Conservation (phyloP, 2,888 invertebrate species). For the Unio pictorum region DNA sequence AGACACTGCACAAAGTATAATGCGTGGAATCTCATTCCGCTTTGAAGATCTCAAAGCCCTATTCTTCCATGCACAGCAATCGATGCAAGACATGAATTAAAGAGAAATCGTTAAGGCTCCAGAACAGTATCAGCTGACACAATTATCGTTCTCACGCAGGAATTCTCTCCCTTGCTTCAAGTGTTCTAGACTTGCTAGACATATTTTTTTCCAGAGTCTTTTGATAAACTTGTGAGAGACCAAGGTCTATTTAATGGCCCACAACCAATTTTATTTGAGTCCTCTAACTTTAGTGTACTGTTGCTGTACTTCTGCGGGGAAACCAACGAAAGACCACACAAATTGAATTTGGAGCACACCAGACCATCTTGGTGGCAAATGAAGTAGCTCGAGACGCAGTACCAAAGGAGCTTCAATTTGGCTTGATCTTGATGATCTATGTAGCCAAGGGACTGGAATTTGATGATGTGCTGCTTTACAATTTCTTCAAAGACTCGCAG, state of each 20-base stretch:
- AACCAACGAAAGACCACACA: conserved; percentile 59
- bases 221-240: conserved; percentile 61
- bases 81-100: conserved; percentile 40
- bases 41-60: conserved; percentile 60
- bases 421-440: conserved; percentile 63
- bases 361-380: conserved; percentile 63
- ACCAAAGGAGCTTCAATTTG: conserved; percentile 57
- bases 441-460: conserved; percentile 25
- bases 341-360: conserved; percentile 68
- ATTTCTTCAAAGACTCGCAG: too few relatives aligned
- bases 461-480: too few relatives aligned
- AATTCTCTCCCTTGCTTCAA: conserved; percentile 59
- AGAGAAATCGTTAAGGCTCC: conserved; percentile 40
- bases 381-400: conserved; percentile 55
- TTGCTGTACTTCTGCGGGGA: conserved; percentile 47
- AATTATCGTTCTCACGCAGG: conserved; percentile 66
- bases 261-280: conserved; percentile 59
- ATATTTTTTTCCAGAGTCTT: conserved; percentile 63
- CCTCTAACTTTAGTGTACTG: conserved; percentile 50
- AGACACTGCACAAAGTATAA: conserved; percentile 66
- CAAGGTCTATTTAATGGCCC: conserved; percentile 64
- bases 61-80: conserved; percentile 55
- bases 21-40: conserved; percentile 65
- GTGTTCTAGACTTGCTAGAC: conserved; percentile 59
- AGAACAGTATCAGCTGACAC: conserved; percentile 52